Percentiles rank a stretch among this genome's conserved stretches.
Evolutionary conservation across 1,140 invertebrate genomes (phyloP).

Genomic region (Acromyrmex heyeri): DNA sequence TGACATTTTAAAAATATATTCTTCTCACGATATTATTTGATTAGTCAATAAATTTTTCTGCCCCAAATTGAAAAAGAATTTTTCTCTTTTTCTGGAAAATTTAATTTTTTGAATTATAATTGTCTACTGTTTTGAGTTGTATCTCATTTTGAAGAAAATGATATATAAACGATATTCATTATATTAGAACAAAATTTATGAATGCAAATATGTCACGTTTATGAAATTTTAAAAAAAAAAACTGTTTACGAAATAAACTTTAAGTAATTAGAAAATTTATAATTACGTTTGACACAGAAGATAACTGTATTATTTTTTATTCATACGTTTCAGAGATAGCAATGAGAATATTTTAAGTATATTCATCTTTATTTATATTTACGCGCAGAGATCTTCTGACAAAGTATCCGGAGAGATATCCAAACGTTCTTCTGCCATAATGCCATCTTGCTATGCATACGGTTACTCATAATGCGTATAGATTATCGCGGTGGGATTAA

Average conservation of each 20-base stretch:
- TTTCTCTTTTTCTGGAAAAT: no score
- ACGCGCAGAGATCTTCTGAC: neutral
- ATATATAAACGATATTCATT: neutral
- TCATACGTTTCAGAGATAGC: conserved; percentile 32
- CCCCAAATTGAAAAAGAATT: no score
- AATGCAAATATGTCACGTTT: neutral
- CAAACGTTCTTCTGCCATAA: conserved; percentile 28
- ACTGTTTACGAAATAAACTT: neutral
- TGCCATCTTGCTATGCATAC: neutral
- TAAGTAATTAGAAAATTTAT: neutral
- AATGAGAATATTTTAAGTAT: neutral
- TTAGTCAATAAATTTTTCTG: no score
- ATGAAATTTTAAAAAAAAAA: neutral
- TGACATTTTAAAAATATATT: no score
- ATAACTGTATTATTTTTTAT: neutral
- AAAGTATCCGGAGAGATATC: conserved; percentile 13
- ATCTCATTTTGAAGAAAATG: no score
- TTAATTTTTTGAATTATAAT: no score
- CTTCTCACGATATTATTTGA: no score
- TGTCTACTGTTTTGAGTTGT: no score
- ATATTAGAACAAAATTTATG: conserved; percentile 1
- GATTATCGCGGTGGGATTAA: conserved; percentile 44
- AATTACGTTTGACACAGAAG: neutral
- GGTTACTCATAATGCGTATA: conserved; percentile 29
- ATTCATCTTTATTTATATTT: conserved; percentile 35